Conservation (phyloP, 2,113 vertebrate genomes). For the Menidia beryllina region DNA sequence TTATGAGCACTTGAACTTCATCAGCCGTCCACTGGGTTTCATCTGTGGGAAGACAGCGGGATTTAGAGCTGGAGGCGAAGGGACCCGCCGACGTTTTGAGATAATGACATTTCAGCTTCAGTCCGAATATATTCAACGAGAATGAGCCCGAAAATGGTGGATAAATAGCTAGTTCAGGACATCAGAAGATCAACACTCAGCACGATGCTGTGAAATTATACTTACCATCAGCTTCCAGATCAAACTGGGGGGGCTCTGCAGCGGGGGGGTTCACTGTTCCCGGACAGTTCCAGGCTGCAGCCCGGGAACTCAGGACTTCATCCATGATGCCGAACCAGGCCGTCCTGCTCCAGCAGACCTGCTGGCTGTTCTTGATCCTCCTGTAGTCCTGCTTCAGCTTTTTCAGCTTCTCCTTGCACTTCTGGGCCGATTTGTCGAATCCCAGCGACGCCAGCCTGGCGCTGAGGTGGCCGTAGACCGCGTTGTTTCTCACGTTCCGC, state of each 20-base stretch:
- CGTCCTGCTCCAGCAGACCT: constrained; percentile 1
- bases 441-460: constrained; percentile 29
- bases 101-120: too few relatives aligned
- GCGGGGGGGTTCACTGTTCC: background rate
- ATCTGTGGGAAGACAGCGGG: background rate
- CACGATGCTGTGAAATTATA: background rate
- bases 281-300: background rate
- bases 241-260: background rate
- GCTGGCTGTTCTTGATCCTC: constrained; percentile 22
- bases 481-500: constrained; percentile 33
- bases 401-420: constrained; percentile 52
- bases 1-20: constrained; percentile 50
- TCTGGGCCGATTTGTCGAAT: constrained; percentile 32
- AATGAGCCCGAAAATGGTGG: too few relatives aligned
- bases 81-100: too few relatives aligned
- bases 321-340: constrained; percentile 40
- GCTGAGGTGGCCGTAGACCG: constrained; percentile 29
- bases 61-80: background rate
- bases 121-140: too few relatives aligned
- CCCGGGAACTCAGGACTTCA: constrained; percentile 28
- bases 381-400: constrained; percentile 51
- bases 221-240: constrained; percentile 13
- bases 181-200: background rate
- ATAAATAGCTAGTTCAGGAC: too few relatives aligned
- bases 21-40: constrained; percentile 24